phyloP scores from a whole-genome alignment of 2,888 invertebrate genomes.

The Heliothis peltigera region DNA sequence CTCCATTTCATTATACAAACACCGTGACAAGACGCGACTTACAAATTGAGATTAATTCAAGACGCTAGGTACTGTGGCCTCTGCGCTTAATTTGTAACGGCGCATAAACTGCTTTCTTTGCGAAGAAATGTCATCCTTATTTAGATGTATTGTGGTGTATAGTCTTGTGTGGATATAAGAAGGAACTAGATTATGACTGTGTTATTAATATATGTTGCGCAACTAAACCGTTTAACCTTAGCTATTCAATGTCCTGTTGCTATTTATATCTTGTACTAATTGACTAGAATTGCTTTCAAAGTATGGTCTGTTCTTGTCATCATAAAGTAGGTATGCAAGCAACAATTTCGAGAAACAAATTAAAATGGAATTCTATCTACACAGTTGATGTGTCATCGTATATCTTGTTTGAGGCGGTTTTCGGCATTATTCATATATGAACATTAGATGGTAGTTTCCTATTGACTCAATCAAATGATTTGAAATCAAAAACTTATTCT shows the following conservation, averaged over 20 bases:
- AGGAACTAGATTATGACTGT: slow-evolving; percentile 55
- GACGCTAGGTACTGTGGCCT: slow-evolving; percentile 71
- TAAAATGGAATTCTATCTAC: slow-evolving; percentile 15
- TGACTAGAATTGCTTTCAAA: slow-evolving; percentile 64
- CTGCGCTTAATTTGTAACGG: slow-evolving; percentile 47
- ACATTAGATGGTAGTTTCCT: not conserved
- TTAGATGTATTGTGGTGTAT: slow-evolving; percentile 28
- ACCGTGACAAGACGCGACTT: slow-evolving; percentile 86
- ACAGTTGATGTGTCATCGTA: not conserved
- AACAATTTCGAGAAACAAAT: slow-evolving; percentile 14
- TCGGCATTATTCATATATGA: not conserved
- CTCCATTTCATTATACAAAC: slow-evolving; percentile 87
- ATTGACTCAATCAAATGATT: not conserved
- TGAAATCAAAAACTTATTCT: not conserved
- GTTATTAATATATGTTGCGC: slow-evolving; percentile 69
- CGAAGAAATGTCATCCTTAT: slow-evolving; percentile 45
- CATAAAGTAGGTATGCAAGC: not conserved
- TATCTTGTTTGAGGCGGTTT: slow-evolving; percentile 1
- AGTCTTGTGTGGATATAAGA: slow-evolving; percentile 10
- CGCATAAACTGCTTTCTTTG: slow-evolving; percentile 39
- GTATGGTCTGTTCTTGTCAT: slow-evolving; percentile 55
- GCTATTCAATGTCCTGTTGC: slow-evolving; percentile 73
- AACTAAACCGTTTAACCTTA: slow-evolving; percentile 77
- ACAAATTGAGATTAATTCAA: slow-evolving; percentile 89
- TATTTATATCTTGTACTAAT: slow-evolving; percentile 76